phyloP scores from a whole-genome alignment of 1,140 invertebrate species.

The Danaus melanippus region DNA sequence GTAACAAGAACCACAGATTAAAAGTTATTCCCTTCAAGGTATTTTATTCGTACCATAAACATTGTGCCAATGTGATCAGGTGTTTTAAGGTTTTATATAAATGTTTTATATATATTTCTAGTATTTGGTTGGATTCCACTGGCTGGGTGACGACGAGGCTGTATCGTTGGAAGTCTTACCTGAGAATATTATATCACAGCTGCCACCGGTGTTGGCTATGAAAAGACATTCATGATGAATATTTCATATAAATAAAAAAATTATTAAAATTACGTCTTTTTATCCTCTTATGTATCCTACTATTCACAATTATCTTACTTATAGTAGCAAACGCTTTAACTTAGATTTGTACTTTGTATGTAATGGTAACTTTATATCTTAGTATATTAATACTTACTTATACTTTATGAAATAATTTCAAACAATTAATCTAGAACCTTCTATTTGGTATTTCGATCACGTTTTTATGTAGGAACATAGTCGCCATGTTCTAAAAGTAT shows the following conservation, averaged over 20 bases:
- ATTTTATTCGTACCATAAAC: constrained; percentile 2
- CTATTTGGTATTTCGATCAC: too few species aligned
- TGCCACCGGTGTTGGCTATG: constrained; percentile 36
- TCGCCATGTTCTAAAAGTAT: too few species aligned
- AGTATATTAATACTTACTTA: too few species aligned
- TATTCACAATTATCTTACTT: too few species aligned
- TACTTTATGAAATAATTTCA: too few species aligned
- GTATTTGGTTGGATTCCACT: constrained; percentile 57
- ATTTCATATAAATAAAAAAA: constrained; percentile 8
- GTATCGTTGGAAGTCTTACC: constrained; percentile 48
- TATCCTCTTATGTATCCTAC: neutral
- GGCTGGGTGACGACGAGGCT: constrained; percentile 49
- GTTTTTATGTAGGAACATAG: too few species aligned
- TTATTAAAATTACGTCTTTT: constrained; percentile 2
- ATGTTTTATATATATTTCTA: constrained; percentile 24
- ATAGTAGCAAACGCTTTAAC: too few species aligned
- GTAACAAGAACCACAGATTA: constrained; percentile 14
- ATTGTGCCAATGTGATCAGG: neutral
- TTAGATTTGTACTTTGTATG: too few species aligned
- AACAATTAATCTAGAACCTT: too few species aligned
- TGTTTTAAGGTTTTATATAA: neutral
- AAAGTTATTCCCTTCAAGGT: constrained; percentile 49
- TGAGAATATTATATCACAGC: constrained; percentile 49
- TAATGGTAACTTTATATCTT: too few species aligned
- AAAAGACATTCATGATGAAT: constrained; percentile 29